These are phyloP conservation scores for Frankliniella fusca DNA, from an alignment of 2,888 invertebrate species.

Conservation along the genomic window DNA sequence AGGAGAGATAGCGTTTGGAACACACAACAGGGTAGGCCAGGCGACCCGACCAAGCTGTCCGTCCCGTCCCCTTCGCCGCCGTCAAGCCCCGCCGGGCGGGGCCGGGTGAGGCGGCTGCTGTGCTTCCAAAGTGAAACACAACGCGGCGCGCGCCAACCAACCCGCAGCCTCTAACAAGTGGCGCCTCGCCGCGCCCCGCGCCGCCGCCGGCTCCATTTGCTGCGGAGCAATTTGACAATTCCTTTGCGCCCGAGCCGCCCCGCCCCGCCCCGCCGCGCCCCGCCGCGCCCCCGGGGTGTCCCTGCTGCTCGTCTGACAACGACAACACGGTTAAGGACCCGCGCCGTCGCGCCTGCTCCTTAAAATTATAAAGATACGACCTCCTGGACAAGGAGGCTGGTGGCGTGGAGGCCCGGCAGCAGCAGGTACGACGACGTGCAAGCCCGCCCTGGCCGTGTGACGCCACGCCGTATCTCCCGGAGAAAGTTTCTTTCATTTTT, in stretches of 20 bases:
- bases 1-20: no score
- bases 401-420: no score
- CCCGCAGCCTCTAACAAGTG: not conserved
- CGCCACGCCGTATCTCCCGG: not conserved
- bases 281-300: not conserved
- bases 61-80: not conserved
- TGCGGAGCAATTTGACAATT: conserved; percentile 14
- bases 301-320: not conserved
- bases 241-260: not conserved
- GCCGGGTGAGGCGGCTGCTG: not conserved
- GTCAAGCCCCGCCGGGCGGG: not conserved
- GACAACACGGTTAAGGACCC: not conserved
- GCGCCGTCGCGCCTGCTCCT: not conserved
- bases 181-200: not conserved
- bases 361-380: not conserved
- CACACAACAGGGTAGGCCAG: not conserved
- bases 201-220: not conserved
- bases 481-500: no score
- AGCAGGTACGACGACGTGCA: not conserved
- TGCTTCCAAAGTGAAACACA: not conserved
- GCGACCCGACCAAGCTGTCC: not conserved
- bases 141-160: not conserved
- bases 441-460: not conserved
- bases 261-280: not conserved
- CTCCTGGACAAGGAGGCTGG: not conserved